These are phyloP conservation scores for Dicentrarchus labrax DNA, from an alignment of 2,113 vertebrate genomes.

Conservation along the genomic window DNA sequence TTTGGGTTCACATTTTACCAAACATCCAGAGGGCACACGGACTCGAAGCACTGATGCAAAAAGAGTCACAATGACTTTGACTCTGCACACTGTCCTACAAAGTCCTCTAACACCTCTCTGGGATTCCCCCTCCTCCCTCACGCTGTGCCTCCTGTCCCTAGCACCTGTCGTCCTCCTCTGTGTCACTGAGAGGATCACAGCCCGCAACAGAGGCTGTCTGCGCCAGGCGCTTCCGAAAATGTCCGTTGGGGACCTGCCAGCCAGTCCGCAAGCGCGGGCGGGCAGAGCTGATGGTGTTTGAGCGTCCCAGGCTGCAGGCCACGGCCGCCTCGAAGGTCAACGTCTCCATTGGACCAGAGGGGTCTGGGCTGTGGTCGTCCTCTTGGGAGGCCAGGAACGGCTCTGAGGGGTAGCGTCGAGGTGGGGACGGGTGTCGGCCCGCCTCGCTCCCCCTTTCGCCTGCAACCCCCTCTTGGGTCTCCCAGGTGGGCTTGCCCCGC, in stretches of 20 bases:
- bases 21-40: slow-evolving; percentile 48
- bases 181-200: slow-evolving; percentile 93
- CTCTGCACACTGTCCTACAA: slow-evolving; percentile 22
- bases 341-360: slow-evolving; percentile 93
- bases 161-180: slow-evolving; percentile 96
- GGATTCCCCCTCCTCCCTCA: slow-evolving; percentile 17
- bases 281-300: slow-evolving; percentile 94
- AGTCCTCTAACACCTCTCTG: slow-evolving; percentile 49
- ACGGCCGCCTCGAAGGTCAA: slow-evolving; percentile 97
- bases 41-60: slow-evolving; percentile 51
- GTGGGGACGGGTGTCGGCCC: slow-evolving; percentile 79
- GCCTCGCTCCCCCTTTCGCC: slow-evolving; percentile 54
- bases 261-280: slow-evolving; percentile 90
- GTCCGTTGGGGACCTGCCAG: slow-evolving; percentile 98
- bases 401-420: slow-evolving; percentile 94
- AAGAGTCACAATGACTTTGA: slow-evolving; percentile 52
- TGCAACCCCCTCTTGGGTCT: slow-evolving; percentile 50
- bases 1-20: slow-evolving; percentile 57
- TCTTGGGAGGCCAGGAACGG: slow-evolving; percentile 95
- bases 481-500: slow-evolving; percentile 65
- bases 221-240: slow-evolving; percentile 92
- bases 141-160: slow-evolving; percentile 79
- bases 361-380: slow-evolving; percentile 94
- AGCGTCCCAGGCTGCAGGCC: slow-evolving; percentile 94
- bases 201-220: slow-evolving; percentile 89